Base-by-base conservation (phyloP, 1,140 invertebrate genomes). In the Druon quercuslanigerum region DNA sequence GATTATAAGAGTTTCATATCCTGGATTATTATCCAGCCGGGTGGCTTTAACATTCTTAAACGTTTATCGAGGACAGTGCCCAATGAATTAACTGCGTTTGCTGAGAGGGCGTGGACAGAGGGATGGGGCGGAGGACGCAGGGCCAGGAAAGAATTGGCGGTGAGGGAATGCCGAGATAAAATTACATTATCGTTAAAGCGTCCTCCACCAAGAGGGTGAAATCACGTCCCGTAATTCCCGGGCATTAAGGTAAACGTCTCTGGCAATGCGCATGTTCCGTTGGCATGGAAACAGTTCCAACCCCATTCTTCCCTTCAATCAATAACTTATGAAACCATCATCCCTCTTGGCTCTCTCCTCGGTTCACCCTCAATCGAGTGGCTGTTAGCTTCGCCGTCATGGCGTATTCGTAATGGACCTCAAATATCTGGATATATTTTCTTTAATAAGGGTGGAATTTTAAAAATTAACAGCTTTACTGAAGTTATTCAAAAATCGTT, bases 171-270 rank as follows among this genome's bases (percentile, higher is more conserved):
- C 66, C 73, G 82, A 83, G 84, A 86, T 87, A 87, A 87, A 89
- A 89, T 88, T 87, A 89, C 84, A 88, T 88, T 89, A 89, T 87
- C 83, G 82, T 83, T 88, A 88, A 89, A 87, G 75, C 85, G 83
- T 86, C 82, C 85, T 86, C 81, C 75, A 83, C 81, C 83, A 84
- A 78, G 76, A 84, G 79, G 79, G 81, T 78, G 74, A 90, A 90
- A 90, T 91, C 89, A 90, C 88, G 89, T 90, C 83, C 84, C 87
- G 87, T 91, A 91, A 91, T 91, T 90, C 87, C 87, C 87, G 84
- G 85, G 88, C 87, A 90, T 91, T 91, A 91, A 91, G 89, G 90
- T 91, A 91, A 91, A 90, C 87, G 89, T 89, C 81, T 84, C 85
- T 83, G 83, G 80, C 82, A 90, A 82, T 75, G 88, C 89, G 90